phyloP scores from a whole-genome alignment of 2,888 invertebrate species.

The Chloroclysta siterata region DNA sequence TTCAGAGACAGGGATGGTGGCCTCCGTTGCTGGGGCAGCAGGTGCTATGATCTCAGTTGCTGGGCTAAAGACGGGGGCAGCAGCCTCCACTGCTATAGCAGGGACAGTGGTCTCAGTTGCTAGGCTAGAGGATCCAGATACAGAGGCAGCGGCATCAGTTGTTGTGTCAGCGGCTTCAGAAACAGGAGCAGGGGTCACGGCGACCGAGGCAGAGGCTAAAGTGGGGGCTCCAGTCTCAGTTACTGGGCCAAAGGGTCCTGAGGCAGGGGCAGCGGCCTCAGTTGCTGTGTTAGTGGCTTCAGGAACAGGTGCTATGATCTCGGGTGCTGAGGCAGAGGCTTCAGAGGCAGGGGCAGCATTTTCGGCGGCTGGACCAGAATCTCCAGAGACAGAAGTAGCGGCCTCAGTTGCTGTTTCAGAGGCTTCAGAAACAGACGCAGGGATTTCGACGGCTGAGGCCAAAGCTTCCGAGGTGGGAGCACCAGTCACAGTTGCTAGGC shows the following conservation, averaged over 20 bases:
- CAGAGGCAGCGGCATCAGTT: not conserved
- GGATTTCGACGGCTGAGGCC: not conserved
- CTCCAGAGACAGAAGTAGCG: conserved; percentile 9
- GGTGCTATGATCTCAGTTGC: conserved; percentile 1
- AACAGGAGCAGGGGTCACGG: conserved; percentile 6
- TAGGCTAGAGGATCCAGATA: conserved; percentile 8
- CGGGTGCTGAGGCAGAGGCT: conserved; percentile 3
- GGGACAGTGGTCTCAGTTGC: conserved; percentile 3
- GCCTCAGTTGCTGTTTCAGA: not conserved
- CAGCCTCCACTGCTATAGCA: no score
- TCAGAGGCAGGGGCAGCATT: conserved; percentile 10
- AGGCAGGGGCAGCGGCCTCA: not conserved
- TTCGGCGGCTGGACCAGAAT: conserved; percentile 11
- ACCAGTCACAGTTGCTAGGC: conserved; percentile 33
- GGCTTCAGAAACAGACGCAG: conserved; percentile 4
- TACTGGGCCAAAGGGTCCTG: conserved; percentile 10
- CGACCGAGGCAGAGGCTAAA: not conserved
- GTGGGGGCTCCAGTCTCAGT: conserved; percentile 6
- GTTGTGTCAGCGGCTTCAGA: conserved; percentile 6
- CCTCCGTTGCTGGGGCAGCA: not conserved
- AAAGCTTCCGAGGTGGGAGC: conserved; percentile 7
- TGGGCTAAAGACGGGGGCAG: conserved; percentile 1
- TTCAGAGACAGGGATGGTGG: conserved; percentile 6
- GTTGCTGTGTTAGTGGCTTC: not conserved
- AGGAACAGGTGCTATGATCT: conserved; percentile 8